Percentiles rank a stretch among this genome's conserved stretches.
These are phyloP conservation scores for Pseudochromis fuscus DNA, from an alignment of 2,797 vertebrate species.

Conservation along the genomic window DNA sequence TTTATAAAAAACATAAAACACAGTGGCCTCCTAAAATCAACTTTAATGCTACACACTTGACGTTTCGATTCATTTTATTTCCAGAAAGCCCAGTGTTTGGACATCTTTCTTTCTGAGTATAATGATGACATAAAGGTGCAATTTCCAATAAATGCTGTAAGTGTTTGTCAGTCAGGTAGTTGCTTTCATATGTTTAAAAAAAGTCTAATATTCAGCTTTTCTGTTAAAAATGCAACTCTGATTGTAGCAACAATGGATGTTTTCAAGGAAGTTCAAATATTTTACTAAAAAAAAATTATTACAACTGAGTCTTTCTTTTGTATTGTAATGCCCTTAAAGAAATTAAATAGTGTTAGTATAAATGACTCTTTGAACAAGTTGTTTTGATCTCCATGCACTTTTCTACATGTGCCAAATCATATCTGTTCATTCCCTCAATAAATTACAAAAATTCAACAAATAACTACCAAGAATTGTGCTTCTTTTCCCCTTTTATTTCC, in stretches of 20 bases:
- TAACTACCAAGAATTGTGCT: background rate
- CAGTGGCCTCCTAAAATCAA: background rate
- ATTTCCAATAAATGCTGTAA: slow-evolving; percentile 20
- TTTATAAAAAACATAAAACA: no score
- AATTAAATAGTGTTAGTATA: slow-evolving; percentile 13
- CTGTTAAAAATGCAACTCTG: slow-evolving; percentile 5
- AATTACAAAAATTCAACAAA: slow-evolving; percentile 35
- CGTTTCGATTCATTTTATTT: background rate
- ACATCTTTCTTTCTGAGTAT: background rate
- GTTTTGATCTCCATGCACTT: slow-evolving; percentile 65
- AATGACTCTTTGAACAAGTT: slow-evolving; percentile 33
- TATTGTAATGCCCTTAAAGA: slow-evolving; percentile 13
- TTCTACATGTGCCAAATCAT: slow-evolving; percentile 74
- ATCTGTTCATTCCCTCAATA: slow-evolving; percentile 64
- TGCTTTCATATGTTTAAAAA: slow-evolving; percentile 18
- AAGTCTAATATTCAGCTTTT: slow-evolving; percentile 18
- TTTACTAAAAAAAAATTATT: background rate
- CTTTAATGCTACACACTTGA: background rate
- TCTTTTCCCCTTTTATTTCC: background rate
- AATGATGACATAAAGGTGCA: slow-evolving; percentile 49
- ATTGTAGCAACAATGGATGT: slow-evolving; percentile 31
- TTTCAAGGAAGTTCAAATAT: slow-evolving; percentile 21
- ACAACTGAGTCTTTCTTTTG: slow-evolving; percentile 15
- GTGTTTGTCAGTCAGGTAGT: slow-evolving; percentile 3
- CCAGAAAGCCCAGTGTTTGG: background rate